Evolutionary conservation across 2,797 vertebrate species (phyloP).

Genomic region (Pempheris klunzingeri): DNA sequence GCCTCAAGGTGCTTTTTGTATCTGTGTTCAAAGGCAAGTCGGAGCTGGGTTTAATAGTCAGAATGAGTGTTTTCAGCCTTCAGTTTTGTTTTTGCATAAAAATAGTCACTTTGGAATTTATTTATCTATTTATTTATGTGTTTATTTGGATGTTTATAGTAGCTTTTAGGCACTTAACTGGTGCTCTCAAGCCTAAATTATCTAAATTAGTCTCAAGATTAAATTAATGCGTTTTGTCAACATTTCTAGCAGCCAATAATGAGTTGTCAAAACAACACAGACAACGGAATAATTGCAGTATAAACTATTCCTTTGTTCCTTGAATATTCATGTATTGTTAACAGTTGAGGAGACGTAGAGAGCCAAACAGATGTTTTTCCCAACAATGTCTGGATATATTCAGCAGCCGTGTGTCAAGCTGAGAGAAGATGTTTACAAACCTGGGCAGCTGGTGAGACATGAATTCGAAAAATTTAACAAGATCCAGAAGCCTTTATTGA

Average conservation of each 20-base stretch:
- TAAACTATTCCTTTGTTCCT: slow-evolving; percentile 45
- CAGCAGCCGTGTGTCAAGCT: slow-evolving; percentile 34
- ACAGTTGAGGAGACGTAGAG: slow-evolving; percentile 42
- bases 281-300: slow-evolving; percentile 44
- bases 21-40: slow-evolving; percentile 12
- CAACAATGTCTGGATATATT: slow-evolving; percentile 53
- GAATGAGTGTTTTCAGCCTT: slow-evolving; percentile 13
- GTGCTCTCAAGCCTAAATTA: slow-evolving; percentile 40
- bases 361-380: slow-evolving; percentile 63
- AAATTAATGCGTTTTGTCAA: slow-evolving; percentile 62
- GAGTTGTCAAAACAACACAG: slow-evolving; percentile 63
- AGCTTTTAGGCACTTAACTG: slow-evolving; percentile 21
- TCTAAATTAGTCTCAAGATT: slow-evolving; percentile 46
- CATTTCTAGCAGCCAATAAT: slow-evolving; percentile 52
- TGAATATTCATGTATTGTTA: slow-evolving; percentile 69
- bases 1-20: slow-evolving; percentile 26
- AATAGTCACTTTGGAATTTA: neutral
- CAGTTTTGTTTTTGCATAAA: slow-evolving; percentile 26
- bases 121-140: neutral
- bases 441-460: slow-evolving; percentile 55
- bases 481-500: slow-evolving; percentile 64
- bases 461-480: slow-evolving; percentile 49
- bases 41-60: slow-evolving; percentile 15
- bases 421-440: slow-evolving; percentile 61
- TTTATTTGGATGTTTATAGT: no score